A percentile compares a stretch with the other conserved stretches of the same genome.
These are phyloP conservation scores for Drosophila arawakana DNA, from an alignment of 1,140 invertebrate species.

Conservation along the genomic window DNA sequence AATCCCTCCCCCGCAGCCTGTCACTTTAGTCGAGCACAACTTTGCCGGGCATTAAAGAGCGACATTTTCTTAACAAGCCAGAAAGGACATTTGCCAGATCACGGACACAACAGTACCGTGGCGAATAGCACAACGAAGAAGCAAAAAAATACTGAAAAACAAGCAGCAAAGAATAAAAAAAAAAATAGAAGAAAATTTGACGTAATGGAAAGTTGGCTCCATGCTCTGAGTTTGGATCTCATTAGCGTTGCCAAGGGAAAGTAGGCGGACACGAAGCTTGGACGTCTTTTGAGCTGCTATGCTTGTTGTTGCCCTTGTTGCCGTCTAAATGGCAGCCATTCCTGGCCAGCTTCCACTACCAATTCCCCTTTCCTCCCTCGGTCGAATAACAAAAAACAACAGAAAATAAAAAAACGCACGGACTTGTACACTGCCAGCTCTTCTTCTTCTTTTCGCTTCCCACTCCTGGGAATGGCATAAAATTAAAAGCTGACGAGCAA, in stretches of 20 bases:
- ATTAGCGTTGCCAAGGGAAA: slow-evolving; percentile 68
- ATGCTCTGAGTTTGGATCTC: slow-evolving; percentile 67
- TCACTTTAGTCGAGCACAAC: slow-evolving; percentile 29
- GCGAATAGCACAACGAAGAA: slow-evolving; percentile 47
- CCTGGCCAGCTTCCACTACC: slow-evolving; percentile 16
- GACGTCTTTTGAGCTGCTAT: slow-evolving; percentile 40
- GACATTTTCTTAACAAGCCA: slow-evolving; percentile 83
- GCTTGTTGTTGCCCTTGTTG: slow-evolving; percentile 23
- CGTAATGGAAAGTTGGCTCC: slow-evolving; percentile 77
- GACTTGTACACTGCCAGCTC: background rate
- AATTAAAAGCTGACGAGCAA: slow-evolving; percentile 84
- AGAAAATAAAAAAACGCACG: slow-evolving; percentile 33
- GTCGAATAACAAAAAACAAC: slow-evolving; percentile 5
- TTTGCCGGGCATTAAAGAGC: slow-evolving; percentile 71
- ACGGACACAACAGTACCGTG: slow-evolving; percentile 7
- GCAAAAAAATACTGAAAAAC: slow-evolving; percentile 46
- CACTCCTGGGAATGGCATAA: slow-evolving; percentile 61
- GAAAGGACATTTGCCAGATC: slow-evolving; percentile 76
- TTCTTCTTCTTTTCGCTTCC: background rate
- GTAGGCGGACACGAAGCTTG: slow-evolving; percentile 15
- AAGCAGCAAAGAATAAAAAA: slow-evolving; percentile 25
- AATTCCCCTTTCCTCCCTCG: background rate
- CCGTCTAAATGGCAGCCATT: slow-evolving; percentile 55
- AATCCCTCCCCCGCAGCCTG: slow-evolving; percentile 1
- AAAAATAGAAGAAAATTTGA: slow-evolving; percentile 57